Conservation (phyloP, 2,797 vertebrate species). For the Tachyglossus aculeatus region DNA sequence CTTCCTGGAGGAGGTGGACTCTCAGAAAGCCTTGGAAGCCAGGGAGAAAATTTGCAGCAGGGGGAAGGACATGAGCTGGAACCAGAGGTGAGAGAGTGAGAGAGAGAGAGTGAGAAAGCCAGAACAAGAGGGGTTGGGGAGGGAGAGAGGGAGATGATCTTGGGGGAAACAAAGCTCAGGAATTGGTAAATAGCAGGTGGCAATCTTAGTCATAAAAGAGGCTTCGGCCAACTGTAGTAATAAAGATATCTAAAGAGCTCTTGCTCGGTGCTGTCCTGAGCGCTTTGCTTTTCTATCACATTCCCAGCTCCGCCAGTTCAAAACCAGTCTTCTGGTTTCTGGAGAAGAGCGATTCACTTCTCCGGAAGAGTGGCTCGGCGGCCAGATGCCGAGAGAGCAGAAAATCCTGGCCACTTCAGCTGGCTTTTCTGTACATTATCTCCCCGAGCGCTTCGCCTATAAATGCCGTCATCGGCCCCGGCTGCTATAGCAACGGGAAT, state of each 20-base stretch:
- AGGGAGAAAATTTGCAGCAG: not conserved
- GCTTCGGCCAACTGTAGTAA: too few relatives aligned
- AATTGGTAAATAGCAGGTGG: too few relatives aligned
- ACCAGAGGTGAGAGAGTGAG: not conserved
- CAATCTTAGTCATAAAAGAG: too few relatives aligned
- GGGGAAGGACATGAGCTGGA: not conserved
- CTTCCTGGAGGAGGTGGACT: too few relatives aligned
- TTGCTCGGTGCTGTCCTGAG: too few relatives aligned
- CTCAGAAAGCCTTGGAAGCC: too few relatives aligned
- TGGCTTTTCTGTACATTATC: constrained; percentile 62
- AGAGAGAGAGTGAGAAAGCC: not conserved
- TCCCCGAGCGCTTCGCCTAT: constrained; percentile 61
- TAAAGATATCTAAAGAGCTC: too few relatives aligned
- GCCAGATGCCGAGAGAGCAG: constrained; percentile 49
- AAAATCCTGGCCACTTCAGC: constrained; percentile 59
- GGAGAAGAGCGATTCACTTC: constrained; percentile 17
- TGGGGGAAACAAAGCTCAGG: too few relatives aligned
- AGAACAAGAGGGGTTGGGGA: not conserved
- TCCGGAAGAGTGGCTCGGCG: constrained; percentile 52
- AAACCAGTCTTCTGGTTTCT: constrained; percentile 29
- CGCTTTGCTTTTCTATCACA: constrained; percentile 3
- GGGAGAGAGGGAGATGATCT: not conserved
- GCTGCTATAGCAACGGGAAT: constrained; percentile 75
- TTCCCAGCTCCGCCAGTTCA: constrained; percentile 10
- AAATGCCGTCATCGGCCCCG: constrained; percentile 66